Conservation (phyloP, 2,113 vertebrate genomes). For the Delphinapterus leucas region DNA sequence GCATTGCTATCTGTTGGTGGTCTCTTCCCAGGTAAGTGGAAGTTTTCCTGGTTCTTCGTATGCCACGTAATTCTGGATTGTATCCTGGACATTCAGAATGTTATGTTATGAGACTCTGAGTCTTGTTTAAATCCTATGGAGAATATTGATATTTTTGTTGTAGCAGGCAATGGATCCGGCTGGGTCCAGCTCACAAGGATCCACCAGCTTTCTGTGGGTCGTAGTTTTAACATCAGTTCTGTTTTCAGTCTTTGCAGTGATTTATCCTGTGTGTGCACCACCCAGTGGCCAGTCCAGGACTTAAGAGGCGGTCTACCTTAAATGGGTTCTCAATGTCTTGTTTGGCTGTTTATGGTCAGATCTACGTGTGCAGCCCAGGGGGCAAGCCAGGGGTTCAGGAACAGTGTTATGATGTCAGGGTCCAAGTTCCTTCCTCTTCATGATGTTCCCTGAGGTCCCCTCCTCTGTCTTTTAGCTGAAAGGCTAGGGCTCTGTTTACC, state of each 20-base stretch:
- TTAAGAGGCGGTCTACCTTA: neutral
- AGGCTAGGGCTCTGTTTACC: neutral
- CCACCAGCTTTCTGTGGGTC: neutral
- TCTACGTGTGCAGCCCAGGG: fast-evolving
- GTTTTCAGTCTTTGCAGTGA: neutral
- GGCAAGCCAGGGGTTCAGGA: neutral
- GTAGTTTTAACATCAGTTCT: too few relatives aligned
- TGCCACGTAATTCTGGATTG: neutral
- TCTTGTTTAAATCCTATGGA: neutral
- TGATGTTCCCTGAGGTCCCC: neutral
- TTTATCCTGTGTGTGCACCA: neutral
- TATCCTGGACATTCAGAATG: too few relatives aligned
- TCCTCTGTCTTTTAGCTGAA: neutral
- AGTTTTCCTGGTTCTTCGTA: neutral
- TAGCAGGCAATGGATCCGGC: neutral
- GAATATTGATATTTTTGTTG: neutral
- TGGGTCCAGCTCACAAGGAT: neutral
- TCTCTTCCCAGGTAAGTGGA: neutral
- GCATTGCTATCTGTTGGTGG: neutral
- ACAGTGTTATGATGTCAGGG: neutral
- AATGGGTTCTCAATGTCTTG: neutral
- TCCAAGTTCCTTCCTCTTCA: neutral
- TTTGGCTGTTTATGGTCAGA: fast-evolving
- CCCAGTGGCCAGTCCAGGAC: neutral
- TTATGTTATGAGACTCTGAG: neutral